Percentiles rank a stretch among this genome's conserved stretches.
These are phyloP conservation scores for Sebastes taczanowskii DNA, from an alignment of 2,797 vertebrate genomes.

Conservation along the genomic window DNA sequence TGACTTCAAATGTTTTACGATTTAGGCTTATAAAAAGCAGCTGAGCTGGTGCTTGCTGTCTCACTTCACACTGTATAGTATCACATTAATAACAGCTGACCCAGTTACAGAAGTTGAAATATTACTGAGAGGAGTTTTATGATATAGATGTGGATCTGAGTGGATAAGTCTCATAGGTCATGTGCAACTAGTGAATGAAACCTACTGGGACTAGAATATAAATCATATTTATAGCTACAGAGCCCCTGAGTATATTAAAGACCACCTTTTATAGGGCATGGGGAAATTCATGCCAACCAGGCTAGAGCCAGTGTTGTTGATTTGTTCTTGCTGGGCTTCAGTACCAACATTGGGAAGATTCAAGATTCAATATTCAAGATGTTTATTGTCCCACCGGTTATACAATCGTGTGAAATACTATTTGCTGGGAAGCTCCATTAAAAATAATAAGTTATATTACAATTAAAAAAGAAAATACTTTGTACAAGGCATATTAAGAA, in stretches of 20 bases:
- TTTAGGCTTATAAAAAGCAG: rapidly evolving
- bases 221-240: background rate
- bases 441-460: no score
- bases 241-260: background rate
- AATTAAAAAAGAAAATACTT: no score
- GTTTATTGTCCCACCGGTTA: no score
- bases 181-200: background rate
- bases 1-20: no score
- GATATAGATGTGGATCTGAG: background rate
- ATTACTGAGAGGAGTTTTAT: background rate
- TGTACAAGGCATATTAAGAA: no score
- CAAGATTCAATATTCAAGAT: no score
- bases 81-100: conserved; percentile 12
- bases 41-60: background rate
- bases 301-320: background rate
- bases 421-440: no score
- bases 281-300: background rate
- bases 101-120: conserved; percentile 27
- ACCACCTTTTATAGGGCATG: background rate
- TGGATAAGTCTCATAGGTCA: background rate
- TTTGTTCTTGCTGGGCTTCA: background rate
- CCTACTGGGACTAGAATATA: background rate
- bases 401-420: no score
- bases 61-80: background rate
- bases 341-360: background rate